Evolutionary conservation across 2,888 invertebrate species (phyloP), one percentile per base, ranked within the genome.

Genomic region (Parthenolecanium corni): DNA sequence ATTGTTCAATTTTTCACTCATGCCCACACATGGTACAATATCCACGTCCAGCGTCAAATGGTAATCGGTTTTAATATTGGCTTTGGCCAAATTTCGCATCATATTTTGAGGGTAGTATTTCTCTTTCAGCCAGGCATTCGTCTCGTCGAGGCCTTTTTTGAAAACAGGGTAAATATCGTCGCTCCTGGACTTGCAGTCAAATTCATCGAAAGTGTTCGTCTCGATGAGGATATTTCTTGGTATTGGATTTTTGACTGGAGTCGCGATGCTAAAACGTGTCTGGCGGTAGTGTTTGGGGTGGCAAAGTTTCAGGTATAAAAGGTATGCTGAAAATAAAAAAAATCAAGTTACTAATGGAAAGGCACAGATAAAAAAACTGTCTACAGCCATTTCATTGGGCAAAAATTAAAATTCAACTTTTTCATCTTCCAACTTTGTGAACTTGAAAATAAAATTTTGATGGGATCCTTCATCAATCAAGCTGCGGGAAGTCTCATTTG

Each of bases 21-120:
- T 82, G 66, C 82, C 82, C 67, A 75, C 76, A 66, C 86, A 86
- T 1, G 92, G 91, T 64, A 92, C 83, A 66, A 92, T 86, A 72
- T 93, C 92, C 9, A 92, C 84, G 73, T 92, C 92, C 1, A 89
- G 89, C 51, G 91, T 76, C 71, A 90, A 90, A 51, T 89, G 86
- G 73, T 83, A 85, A 42, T 81, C 79, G 2, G 83, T 83, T 69
- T 87, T 87, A 68, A 90, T 90, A 70, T 88, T 89, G 71, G 88
- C 86, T 58, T 91, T 76, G 0, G 91, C 92, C 62, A 91, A 74
- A 73, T 93, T 93, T 67, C 92, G 77, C 76, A 92, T 76, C 71
- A 90, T 89, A 71, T 92, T 93, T 75, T 92, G 92, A 0, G 92
- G 92, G 72, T 92, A 92, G 0, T 85, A 82, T 25, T 25, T 14